phyloP scores from a whole-genome alignment of 2,797 vertebrate species.

The Falco naumanni region DNA sequence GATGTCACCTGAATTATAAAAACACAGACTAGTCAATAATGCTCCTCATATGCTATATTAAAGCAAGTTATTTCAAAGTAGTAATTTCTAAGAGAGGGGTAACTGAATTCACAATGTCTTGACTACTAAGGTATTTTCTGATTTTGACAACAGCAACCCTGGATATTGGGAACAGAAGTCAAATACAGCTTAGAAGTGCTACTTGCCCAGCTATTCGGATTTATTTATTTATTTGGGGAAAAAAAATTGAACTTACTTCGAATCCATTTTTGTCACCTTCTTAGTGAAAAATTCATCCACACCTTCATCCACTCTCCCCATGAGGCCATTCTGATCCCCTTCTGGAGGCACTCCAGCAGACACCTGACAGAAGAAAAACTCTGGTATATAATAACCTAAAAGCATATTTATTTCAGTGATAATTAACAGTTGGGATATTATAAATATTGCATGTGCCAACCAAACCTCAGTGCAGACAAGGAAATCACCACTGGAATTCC shows the following conservation, averaged over 20 bases:
- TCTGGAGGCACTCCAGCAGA: conserved; percentile 83
- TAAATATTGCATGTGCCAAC: neutral
- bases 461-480: neutral
- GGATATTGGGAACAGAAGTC: neutral
- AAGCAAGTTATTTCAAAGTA: conserved; percentile 8
- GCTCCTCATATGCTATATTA: neutral
- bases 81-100: neutral
- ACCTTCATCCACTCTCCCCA: conserved; percentile 96
- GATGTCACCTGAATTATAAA: neutral
- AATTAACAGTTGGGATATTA: neutral
- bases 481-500: neutral
- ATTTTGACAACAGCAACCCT: neutral
- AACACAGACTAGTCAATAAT: neutral
- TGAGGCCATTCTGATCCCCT: conserved; percentile 94
- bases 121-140: neutral
- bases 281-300: conserved; percentile 98
- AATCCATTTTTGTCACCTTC: conserved; percentile 93
- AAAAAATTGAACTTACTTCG: conserved; percentile 84
- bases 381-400: neutral
- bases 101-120: neutral
- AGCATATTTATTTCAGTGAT: neutral
- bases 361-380: conserved; percentile 76
- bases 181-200: neutral
- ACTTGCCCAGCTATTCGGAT: neutral
- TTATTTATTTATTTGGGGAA: neutral